Conservation (phyloP, 1,140 invertebrate genomes). For the Euura lappo region DNA sequence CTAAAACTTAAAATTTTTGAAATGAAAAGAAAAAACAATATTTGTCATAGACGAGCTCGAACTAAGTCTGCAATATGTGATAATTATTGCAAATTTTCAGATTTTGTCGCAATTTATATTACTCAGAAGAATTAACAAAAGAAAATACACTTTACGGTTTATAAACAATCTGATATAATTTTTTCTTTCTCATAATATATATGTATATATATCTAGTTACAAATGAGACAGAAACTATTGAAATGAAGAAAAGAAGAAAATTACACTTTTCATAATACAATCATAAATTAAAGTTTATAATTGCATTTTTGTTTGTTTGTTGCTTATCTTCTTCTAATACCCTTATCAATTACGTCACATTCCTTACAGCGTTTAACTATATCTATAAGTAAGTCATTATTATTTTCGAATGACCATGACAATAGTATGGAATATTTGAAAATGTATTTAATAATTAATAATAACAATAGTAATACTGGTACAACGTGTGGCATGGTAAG, state of each 20-base stretch:
- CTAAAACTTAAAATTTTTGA: background rate
- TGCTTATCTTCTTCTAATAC: no score
- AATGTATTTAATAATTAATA: constrained; percentile 19
- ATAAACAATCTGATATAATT: constrained; percentile 1
- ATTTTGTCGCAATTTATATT: background rate
- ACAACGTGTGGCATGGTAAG: constrained; percentile 56
- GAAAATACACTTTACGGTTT: background rate
- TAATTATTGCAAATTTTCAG: background rate
- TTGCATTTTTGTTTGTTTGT: background rate
- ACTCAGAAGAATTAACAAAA: background rate
- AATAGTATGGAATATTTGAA: background rate
- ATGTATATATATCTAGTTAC: background rate
- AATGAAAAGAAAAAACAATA: background rate
- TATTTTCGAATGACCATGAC: background rate
- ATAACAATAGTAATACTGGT: constrained; percentile 58
- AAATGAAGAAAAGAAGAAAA: background rate
- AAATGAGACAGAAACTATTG: background rate
- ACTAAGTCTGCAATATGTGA: no score
- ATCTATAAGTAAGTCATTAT: background rate
- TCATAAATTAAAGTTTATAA: background rate
- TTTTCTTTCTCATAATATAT: background rate
- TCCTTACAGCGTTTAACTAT: background rate
- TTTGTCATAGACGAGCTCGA: no score
- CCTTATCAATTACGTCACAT: background rate
- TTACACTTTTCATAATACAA: background rate